Evolutionary conservation across 2,888 invertebrate genomes (phyloP), one percentile per base, ranked within the genome.

Genomic region (Hydrotaea cyrtoneurina): DNA sequence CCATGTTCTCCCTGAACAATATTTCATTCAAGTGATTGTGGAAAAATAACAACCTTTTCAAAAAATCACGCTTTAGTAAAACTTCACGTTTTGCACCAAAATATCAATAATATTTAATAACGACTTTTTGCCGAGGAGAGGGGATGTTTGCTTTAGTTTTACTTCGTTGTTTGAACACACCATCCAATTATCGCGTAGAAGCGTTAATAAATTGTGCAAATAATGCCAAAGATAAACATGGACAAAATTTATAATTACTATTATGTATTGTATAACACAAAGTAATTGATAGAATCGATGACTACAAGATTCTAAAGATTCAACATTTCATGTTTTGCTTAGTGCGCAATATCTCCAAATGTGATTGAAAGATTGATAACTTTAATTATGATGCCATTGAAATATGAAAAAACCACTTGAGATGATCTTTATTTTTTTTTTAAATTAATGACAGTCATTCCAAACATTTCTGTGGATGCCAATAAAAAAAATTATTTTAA

Each of bases 151-250:
- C 76, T 77, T 57, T 43, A 62, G 11, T 50, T 75, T 73, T 13
- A 59, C 59, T 23, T 59, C 23, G 23, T 3, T 15, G 21, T 62
- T 59, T 36, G 15, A 31, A 17, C 31, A 62, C 31, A 62, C 31
- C 59, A 78, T 59, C 78, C 50, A 53, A 73, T 78, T 75, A 2
- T 69, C 21, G 43, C 59, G 43, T 75, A 78, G 39, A 79, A 80
- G 57, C 55, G 84, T 76, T 81, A 81, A 84, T 76, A 80, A 80
- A 83, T 80, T 84, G 78, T 23, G 78, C 78, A 81, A 81, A 81
- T 66, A 84, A 80, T 77, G 64, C 43, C 66, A n/a, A 50, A 50
- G 46, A 36, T 59, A 46, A 75, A 62, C 43, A 57, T 11, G 21
- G 3, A 57, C 57, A 57, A 13, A 73, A 55, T 74, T 5, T 59